These are phyloP conservation scores for Phalangium opilio DNA, from an alignment of 2,888 invertebrate species.

Conservation along the genomic window DNA sequence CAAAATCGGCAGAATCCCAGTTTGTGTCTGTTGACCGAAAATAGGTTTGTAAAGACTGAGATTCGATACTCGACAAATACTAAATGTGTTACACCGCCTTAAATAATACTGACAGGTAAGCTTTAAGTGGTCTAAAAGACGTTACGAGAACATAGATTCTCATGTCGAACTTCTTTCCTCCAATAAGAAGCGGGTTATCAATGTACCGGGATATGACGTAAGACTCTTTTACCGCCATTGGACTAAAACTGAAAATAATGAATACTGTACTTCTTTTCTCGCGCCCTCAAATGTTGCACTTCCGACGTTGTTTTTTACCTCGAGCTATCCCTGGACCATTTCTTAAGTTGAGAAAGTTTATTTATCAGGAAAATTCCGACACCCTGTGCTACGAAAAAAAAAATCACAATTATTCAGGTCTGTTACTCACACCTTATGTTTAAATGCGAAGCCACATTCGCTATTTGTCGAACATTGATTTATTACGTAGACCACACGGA, in stretches of 20 bases:
- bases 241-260: slow-evolving; percentile 13
- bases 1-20: slow-evolving; percentile 90
- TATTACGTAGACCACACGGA: too few relatives aligned
- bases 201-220: slow-evolving; percentile 96
- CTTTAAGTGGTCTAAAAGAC: slow-evolving; percentile 81
- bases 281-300: too few relatives aligned
- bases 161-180: slow-evolving; percentile 90
- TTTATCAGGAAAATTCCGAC: slow-evolving; percentile 92
- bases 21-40: slow-evolving; percentile 23
- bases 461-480: too few relatives aligned
- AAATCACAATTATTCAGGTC: too few relatives aligned
- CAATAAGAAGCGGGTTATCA: slow-evolving; percentile 83
- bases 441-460: too few relatives aligned
- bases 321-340: slow-evolving; percentile 27
- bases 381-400: slow-evolving; percentile 40
- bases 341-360: slow-evolving; percentile 77
- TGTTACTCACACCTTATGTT: too few relatives aligned
- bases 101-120: slow-evolving; percentile 56
- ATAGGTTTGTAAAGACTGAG: neutral
- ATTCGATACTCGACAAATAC: too few relatives aligned
- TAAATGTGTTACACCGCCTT: neutral
- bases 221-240: slow-evolving; percentile 50
- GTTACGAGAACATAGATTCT: slow-evolving; percentile 82
- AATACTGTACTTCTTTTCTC: too few relatives aligned
- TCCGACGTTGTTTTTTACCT: slow-evolving; percentile 7